A percentile compares a stretch with the other conserved stretches of the same genome.
Conservation (phyloP, 2,888 invertebrate species). For the Cremastobaeus sp. region DNA sequence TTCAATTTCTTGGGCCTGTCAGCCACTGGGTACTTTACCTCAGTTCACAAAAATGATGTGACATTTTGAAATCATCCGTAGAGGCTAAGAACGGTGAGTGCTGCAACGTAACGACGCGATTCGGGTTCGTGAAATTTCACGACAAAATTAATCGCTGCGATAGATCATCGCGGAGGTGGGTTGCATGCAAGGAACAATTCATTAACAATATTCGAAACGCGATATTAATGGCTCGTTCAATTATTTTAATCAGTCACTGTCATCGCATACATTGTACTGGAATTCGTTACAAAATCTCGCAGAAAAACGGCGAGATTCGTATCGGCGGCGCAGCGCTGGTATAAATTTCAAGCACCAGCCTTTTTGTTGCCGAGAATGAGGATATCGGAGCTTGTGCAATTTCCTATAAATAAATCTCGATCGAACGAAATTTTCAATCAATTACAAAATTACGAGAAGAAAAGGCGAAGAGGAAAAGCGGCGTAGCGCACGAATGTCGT, state of each 20-base stretch:
- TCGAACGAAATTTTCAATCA: conserved; percentile 30
- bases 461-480: not conserved
- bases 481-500: not conserved
- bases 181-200: conserved; percentile 12
- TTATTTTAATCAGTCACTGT: conserved; percentile 57
- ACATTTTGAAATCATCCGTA: too few species aligned
- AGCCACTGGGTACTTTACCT: too few species aligned
- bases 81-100: too few species aligned
- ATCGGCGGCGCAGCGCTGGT: conserved; percentile 27
- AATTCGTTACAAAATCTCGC: conserved; percentile 45
- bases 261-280: conserved; percentile 41
- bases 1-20: too few species aligned
- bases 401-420: conserved; percentile 36
- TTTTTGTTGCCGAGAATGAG: conserved; percentile 40
- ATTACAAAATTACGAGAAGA: conserved; percentile 22
- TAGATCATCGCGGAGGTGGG: conserved; percentile 4
- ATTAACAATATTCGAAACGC: conserved; percentile 20
- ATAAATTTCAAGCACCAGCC: conserved; percentile 47
- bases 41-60: too few species aligned
- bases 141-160: not conserved
- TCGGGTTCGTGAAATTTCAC: not conserved
- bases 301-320: conserved; percentile 47
- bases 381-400: conserved; percentile 45
- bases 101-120: too few species aligned
- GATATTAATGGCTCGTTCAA: conserved; percentile 37